Evolutionary conservation across 2,888 invertebrate species (phyloP), one percentile per base, ranked within the genome.

Genomic region (Orchestes rusci): DNA sequence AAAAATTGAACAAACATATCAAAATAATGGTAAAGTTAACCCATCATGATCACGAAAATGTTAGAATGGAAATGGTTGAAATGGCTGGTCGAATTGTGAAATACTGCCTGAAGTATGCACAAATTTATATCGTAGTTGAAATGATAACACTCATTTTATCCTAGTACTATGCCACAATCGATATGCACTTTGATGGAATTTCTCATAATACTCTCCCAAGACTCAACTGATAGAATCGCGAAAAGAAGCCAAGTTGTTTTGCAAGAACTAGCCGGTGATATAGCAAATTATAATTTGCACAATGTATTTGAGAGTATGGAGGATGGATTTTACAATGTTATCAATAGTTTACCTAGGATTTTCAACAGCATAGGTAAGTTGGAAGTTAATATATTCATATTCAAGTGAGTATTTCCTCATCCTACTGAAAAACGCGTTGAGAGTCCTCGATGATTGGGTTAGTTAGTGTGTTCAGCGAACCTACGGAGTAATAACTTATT

Each of bases 121-220:
- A n/a, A 33, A 13, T 16, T 16, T 20, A 36, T 4, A n/a, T 20
- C 16, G 16, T 33, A 16, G 3, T 33, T 31, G 31, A 12, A 31
- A n/a, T 7, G 7, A n/a, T n/a, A n/a, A n/a, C n/a, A n/a, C n/a
- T n/a, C n/a, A n/a, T n/a, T n/a, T n/a, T n/a, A n/a, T 62, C 67
- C 49, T 44, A 80, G 81, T 45, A 79, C 82, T 48, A 75, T 85
- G 69, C 72, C 73, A 15, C 66, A 71, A 0, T 80, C 79, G 37
- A 68, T 79, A 34, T 67, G 75, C n/a, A 66, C 74, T 49, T 68
- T 81, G 4, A 64, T 86, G 2, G 84, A 86, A 63, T 74, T 80
- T 20, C 64, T 85, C 4, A 75, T 88, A 50, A 71, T 78, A 0
- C 65, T 87, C 18, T 75, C 80, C 0, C 79, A 82, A 60, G 86